Conservation (phyloP, 2,113 vertebrate species). For the Bos indicus region DNA sequence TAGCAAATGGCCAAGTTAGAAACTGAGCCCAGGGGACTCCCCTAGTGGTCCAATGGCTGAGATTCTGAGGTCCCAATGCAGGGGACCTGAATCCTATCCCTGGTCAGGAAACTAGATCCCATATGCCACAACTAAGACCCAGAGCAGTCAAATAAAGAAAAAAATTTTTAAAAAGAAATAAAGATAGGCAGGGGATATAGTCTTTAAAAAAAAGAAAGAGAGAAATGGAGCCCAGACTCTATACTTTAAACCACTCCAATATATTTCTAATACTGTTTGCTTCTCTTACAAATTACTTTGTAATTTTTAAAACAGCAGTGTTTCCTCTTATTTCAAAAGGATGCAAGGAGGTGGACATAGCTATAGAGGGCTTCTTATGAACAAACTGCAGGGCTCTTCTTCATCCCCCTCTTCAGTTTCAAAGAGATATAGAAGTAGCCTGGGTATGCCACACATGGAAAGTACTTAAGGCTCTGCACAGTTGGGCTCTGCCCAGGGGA, state of each 20-base stretch:
- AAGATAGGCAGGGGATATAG: background rate
- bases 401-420: background rate
- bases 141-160: background rate
- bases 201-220: background rate
- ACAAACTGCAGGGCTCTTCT: background rate
- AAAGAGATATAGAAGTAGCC: background rate
- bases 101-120: background rate
- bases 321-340: background rate
- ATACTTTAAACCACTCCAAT: background rate
- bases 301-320: background rate
- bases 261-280: background rate
- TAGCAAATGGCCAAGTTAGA: background rate
- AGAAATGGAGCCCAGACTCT: background rate
- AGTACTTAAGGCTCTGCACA: background rate
- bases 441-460: background rate
- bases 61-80: background rate
- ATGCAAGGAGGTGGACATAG: background rate
- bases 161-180: background rate
- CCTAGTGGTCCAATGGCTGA: background rate
- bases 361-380: background rate
- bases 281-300: background rate
- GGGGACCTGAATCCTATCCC: background rate
- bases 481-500: background rate
- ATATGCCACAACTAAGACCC: background rate
- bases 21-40: background rate